These are phyloP conservation scores for Thunnus thynnus DNA, from an alignment of 2,113 vertebrate species.

Conservation along the genomic window DNA sequence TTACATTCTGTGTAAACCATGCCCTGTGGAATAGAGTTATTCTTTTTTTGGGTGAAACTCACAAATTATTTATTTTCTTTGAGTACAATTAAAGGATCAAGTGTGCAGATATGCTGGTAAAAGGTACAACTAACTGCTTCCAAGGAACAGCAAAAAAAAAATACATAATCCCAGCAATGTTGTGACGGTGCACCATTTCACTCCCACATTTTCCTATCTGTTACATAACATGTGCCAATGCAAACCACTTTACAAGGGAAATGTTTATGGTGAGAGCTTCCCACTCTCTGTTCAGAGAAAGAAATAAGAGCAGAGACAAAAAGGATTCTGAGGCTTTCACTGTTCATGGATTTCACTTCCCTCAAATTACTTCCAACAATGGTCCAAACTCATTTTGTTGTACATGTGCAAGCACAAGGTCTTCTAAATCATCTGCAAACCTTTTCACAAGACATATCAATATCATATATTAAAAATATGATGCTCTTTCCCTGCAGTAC, in stretches of 20 bases:
- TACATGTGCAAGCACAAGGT: neutral
- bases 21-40: neutral
- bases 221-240: conserved; percentile 59
- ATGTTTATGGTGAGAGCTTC: conserved; percentile 38
- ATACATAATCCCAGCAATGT: conserved; percentile 38
- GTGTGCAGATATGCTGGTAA: conserved; percentile 22
- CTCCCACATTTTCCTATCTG: conserved; percentile 60
- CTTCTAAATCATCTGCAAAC: neutral
- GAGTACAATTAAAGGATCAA: conserved; percentile 10
- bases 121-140: conserved; percentile 7
- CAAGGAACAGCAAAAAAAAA: conserved; percentile 24
- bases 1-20: conserved; percentile 3
- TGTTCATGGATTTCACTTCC: conserved; percentile 21
- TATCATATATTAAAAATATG: neutral
- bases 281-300: conserved; percentile 41
- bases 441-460: neutral
- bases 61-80: conserved; percentile 14
- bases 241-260: conserved; percentile 44
- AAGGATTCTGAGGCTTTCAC: conserved; percentile 10
- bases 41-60: conserved; percentile 6
- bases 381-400: neutral
- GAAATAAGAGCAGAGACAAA: conserved; percentile 33
- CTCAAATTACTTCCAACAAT: conserved; percentile 1
- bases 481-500: neutral
- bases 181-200: conserved; percentile 51